Base-by-base conservation (phyloP, 2,888 invertebrate genomes). In the Thymelicus sylvestris region DNA sequence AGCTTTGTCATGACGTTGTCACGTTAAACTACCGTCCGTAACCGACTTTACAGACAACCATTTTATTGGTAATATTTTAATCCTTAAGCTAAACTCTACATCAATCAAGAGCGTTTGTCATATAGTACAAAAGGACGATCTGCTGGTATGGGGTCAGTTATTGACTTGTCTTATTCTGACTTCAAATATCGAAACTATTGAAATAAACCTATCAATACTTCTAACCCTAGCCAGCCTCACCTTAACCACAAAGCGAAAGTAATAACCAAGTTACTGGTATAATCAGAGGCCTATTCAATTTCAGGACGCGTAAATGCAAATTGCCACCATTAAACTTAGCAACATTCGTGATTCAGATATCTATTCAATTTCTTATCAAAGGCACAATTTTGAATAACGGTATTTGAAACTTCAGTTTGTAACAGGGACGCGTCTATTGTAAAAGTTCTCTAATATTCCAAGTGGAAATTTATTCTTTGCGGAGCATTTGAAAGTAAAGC, bases 301-400 rank as follows among this genome's bases (percentile, higher is more conserved):
- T 71, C 71, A 66, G 57, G 65, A 50, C 66, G 71, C 71, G 71
- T 71, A 71, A 71, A 71, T 71, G 71, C 62, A 71, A 71, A 71
- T 71, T 55, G 66, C 66, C 61, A 66, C 71, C 71, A 66, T 72
- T 75, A 74, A 70, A 85, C 77, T 83, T 82, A 79, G 79, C 81
- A 84, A 88, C 83, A 87, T 83, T 83, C 79, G 76, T 79, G 82
- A 85, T 86, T 84, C 81, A 80, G 83, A 86, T 86, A 86, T 83
- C 87, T 83, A 89, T 91, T 87, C 84, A 88, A 90, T 88, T 86
- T 86, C 86, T 90, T 89, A 89, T 90, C 88, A 86, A 88, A 89
- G 87, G 86, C 86, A 83, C 84, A 87, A 88, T 87, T 73, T 89
- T 88, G 88, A 89, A 88, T 89, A 90, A 88, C 85, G 89, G 85